Base-by-base conservation (phyloP, 2,113 vertebrate species). In the Pterophyllum scalare region DNA sequence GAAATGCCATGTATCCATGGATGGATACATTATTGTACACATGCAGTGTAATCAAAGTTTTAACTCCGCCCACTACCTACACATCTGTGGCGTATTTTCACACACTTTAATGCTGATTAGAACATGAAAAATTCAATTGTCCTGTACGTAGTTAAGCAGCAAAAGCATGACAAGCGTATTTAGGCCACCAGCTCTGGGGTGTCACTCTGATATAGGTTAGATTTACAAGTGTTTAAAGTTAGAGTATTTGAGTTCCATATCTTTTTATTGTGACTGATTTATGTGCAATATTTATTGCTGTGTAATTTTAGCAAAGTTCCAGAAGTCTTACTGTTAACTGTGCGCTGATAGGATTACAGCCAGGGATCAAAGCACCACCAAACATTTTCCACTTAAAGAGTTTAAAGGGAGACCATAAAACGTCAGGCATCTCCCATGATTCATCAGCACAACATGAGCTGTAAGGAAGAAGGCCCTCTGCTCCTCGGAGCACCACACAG, bases 361-460 rank as follows among this genome's bases (percentile, higher is more conserved):
- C 6, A 2, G 19, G 67, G 26, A 72, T 54, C 67, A 72, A 72
- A 72, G 46, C 46, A 72, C 26, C 67, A 72, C 67, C 46, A n/a
- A 72, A 72, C 26, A 2, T 72, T 72, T 72, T 72, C 46, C 46
- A 54, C 46, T 72, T 72, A 52, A 54, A 72, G 67, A 54, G 67
- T 72, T 33, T 54, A 52, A 31, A 72, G 67, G 67, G 46, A 54
- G 26, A n/a, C 19, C 67, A 13, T 31, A 72, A 72, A 72, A 72
- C 19, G 19, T 33, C 67, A 72, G 67, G 67, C 67, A 72, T 72
- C 46, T 72, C 67, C 67, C 67, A 14, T 54, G 67, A 72, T 72
- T 72, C 46, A 72, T 72, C 67, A 72, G 67, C 67, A 72, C 67
- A 72, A 72, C 67, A 72, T 72, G 67, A 72, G 67, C 26, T 26